Percentiles rank a stretch among this genome's conserved stretches.
Conservation (phyloP, 2,888 invertebrate species). For the Agapostemon virescens region DNA sequence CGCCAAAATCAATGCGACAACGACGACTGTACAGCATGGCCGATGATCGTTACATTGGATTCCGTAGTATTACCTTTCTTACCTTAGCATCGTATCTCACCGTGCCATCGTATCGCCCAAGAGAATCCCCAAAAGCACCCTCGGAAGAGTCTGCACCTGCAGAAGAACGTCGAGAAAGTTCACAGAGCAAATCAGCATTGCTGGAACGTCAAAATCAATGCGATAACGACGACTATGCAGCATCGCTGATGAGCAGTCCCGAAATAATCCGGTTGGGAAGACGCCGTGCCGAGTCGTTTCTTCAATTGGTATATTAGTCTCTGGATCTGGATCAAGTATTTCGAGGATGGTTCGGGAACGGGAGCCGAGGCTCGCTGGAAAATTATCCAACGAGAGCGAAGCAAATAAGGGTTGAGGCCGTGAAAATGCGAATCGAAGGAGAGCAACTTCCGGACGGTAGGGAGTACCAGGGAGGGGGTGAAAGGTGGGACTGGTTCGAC, state of each 20-base stretch:
- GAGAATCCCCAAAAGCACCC: no score
- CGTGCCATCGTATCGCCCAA: no score
- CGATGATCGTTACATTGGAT: no score
- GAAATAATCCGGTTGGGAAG: background rate
- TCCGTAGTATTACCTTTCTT: no score
- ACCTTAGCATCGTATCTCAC: no score
- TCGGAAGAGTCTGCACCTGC: no score
- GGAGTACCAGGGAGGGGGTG: background rate
- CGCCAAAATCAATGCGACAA: no score
- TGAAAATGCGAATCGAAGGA: conserved; percentile 15
- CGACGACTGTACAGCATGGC: no score
- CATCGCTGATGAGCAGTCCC: background rate
- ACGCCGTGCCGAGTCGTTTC: background rate
- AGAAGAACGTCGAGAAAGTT: no score
- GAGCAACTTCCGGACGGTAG: background rate
- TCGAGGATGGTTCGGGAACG: background rate
- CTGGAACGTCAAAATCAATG: background rate
- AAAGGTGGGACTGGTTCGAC: background rate
- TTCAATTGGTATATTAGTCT: conserved; percentile 4
- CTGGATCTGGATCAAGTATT: conserved; percentile 19
- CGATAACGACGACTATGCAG: background rate
- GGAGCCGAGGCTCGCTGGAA: background rate
- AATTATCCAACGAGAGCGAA: conserved; percentile 7
- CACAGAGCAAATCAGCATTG: background rate
- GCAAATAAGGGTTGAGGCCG: conserved; percentile 16